phyloP scores from a whole-genome alignment of 2,888 invertebrate species.

The Sympetrum striolatum region DNA sequence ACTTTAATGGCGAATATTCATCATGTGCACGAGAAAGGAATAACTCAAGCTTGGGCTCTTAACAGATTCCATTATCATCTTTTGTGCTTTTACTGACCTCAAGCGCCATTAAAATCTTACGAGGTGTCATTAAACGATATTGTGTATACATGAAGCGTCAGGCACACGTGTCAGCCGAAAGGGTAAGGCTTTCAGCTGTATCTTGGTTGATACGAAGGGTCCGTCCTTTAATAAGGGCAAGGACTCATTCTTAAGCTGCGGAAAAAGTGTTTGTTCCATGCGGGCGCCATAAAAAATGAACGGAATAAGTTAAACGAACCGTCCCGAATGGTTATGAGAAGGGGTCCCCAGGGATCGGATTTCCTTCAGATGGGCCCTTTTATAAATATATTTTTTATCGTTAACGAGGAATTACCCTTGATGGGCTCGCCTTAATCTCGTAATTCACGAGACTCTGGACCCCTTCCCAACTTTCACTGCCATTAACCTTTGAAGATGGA shows the following conservation, averaged over 20 bases:
- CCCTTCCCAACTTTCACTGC: neutral
- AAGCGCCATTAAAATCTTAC: too few species aligned
- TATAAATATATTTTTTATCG: neutral
- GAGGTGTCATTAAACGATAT: too few species aligned
- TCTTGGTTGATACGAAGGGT: too few species aligned
- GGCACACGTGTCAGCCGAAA: too few species aligned
- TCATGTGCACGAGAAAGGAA: too few species aligned
- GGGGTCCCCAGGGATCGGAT: neutral
- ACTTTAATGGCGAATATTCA: too few species aligned
- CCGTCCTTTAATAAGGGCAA: neutral
- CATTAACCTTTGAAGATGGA: too few species aligned
- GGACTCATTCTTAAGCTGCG: neutral
- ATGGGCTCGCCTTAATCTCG: neutral
- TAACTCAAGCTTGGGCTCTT: too few species aligned
- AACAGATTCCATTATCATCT: too few species aligned
- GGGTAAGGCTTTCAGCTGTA: too few species aligned
- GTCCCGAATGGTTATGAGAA: neutral
- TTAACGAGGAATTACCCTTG: neutral
- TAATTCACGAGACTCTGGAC: neutral
- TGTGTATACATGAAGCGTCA: too few species aligned
- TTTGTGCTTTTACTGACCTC: too few species aligned
- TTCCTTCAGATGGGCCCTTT: neutral
- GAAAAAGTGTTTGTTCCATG: neutral
- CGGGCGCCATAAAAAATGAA: neutral
- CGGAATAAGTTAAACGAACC: neutral